phyloP scores from a whole-genome alignment of 2,113 vertebrate genomes.

The Saguinus imperator region DNA sequence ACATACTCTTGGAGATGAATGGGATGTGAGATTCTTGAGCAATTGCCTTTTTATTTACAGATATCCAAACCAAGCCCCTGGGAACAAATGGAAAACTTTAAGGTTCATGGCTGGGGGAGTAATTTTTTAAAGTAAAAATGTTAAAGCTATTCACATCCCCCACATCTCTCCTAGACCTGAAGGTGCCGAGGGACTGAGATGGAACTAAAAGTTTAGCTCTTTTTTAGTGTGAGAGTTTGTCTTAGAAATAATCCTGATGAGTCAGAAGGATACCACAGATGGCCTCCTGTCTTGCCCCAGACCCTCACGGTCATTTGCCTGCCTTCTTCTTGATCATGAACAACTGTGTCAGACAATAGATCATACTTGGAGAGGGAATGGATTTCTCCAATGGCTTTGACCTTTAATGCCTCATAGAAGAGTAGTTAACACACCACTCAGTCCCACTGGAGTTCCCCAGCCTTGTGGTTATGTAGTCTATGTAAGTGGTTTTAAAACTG shows the following conservation, averaged over 20 bases:
- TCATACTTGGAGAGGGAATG: conserved; percentile 58
- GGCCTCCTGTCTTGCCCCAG: not conserved
- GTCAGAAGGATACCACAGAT: not conserved
- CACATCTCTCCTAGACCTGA: not conserved
- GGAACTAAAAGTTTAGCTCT: not conserved
- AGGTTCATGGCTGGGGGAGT: not conserved
- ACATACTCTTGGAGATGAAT: not conserved
- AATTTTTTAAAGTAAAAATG: not conserved
- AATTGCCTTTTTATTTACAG: not conserved
- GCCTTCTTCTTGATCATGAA: not conserved
- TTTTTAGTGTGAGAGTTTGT: not conserved
- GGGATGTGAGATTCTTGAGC: not conserved
- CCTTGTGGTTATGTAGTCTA: conserved; percentile 59
- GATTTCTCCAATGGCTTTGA: conserved; percentile 66
- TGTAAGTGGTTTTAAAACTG: conserved; percentile 66
- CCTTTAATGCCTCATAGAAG: conserved; percentile 63
- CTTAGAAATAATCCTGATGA: not conserved
- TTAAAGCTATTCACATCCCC: not conserved
- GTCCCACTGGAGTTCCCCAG: conserved; percentile 41
- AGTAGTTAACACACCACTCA: conserved; percentile 70
- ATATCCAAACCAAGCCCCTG: not conserved
- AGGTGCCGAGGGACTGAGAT: not conserved
- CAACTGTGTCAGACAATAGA: conserved; percentile 52
- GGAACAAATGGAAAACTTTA: not conserved
- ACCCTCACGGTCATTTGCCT: not conserved